phyloP scores from a whole-genome alignment of 2,797 vertebrate species.

The Smutsia temminckii region DNA sequence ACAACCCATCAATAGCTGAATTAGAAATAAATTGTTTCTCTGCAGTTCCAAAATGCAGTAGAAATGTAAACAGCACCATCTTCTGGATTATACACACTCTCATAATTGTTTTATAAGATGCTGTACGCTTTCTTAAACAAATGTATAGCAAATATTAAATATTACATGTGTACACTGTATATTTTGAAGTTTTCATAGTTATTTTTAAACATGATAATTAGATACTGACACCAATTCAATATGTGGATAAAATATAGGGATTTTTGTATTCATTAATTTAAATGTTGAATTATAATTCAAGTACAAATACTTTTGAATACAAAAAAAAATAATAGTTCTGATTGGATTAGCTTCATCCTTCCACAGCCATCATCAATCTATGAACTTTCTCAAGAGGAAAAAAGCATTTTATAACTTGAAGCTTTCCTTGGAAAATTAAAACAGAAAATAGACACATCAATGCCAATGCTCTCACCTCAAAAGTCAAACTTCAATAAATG shows the following conservation, averaged over 20 bases:
- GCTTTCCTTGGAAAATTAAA: background rate
- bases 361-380: background rate
- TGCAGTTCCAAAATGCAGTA: constrained; percentile 17
- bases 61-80: constrained; percentile 87
- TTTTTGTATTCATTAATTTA: background rate
- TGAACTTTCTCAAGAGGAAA: background rate
- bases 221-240: background rate
- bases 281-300: background rate
- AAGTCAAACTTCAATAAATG: background rate
- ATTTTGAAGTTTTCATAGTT: background rate
- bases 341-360: background rate
- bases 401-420: background rate
- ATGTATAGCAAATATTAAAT: background rate
- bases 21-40: constrained; percentile 68
- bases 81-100: constrained; percentile 79
- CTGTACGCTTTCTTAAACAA: background rate
- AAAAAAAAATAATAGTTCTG: background rate
- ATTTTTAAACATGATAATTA: background rate
- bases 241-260: background rate
- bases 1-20: constrained; percentile 76
- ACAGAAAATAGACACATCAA: background rate
- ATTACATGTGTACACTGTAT: background rate
- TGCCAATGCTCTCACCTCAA: background rate
- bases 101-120: background rate
- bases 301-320: background rate